Evolutionary conservation across 2,797 vertebrate genomes (phyloP), one percentile per base, ranked within the genome.

Genomic region (Hybognathus amarus): DNA sequence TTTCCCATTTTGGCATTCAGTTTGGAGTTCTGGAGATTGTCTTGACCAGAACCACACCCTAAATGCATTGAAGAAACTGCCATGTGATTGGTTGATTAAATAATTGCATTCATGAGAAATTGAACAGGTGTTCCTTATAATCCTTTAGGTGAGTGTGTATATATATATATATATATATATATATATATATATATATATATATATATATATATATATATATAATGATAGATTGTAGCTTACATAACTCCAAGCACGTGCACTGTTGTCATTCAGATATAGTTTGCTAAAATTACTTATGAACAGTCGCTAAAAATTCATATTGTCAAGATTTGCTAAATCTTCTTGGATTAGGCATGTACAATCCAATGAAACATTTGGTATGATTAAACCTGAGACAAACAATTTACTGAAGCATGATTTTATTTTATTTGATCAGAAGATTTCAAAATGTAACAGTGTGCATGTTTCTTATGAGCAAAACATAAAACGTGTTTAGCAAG

Each of bases 351-450:
- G 4, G 2, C 0, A 2, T 63, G 61, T 63, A 12, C 15, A 61
- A 61, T 27, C 27, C 13, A 63, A 27, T 63, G 9, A 30, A 27
- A 30, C 6, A 17, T 63, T 17, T 30, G 61, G 27, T 17, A 63
- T 22, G 52, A 75, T 4, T 52, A 30, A 50, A 66, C 20, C 9
- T 52, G 18, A 69, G 33, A 63, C 75, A 59, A 70, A 13, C 17
- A 12, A 59, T 83, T 70, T 70, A 27, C 8, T 47, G 18, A 77
- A 36, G 74, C 18, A 59, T 18, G 0, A 33, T 36, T 68, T 82
- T 67, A 52, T 82, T 76, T 61, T 5, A 61, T 82, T 81, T 54
- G 7, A 50, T 47, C 22, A 50, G 56, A 12, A 50, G 56, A 30
- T 50, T 78, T 59, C 18, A 61, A n/a, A 17, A 61, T 2, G 0